Evolutionary conservation across 1,140 invertebrate species (phyloP).

Genomic region (Pectinophora gossypiella): DNA sequence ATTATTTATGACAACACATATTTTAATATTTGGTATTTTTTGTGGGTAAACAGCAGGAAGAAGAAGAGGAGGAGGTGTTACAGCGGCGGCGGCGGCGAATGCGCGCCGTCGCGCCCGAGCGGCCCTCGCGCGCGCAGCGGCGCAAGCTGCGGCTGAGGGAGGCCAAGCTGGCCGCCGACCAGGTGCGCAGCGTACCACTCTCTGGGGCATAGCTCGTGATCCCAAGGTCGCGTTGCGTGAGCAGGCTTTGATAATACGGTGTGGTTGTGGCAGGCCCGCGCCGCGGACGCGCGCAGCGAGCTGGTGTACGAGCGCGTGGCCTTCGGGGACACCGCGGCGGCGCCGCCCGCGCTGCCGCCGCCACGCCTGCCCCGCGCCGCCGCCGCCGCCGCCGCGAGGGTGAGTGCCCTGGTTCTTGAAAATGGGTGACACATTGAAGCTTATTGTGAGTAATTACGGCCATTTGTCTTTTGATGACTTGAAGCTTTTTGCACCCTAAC

Average conservation of each 20-base stretch:
- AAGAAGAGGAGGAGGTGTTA: slow-evolving; percentile 37
- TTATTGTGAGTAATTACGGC: too few species aligned
- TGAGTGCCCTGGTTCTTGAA: slow-evolving; percentile 7
- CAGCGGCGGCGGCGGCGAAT: slow-evolving; percentile 34
- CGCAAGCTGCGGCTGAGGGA: not conserved
- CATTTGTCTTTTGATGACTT: too few species aligned
- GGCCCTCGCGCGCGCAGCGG: slow-evolving; percentile 19
- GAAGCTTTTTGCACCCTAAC: not conserved
- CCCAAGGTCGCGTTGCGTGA: not conserved
- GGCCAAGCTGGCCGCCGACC: too few species aligned
- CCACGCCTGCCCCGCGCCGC: slow-evolving; percentile 76
- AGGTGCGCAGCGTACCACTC: not conserved
- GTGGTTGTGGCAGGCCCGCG: not conserved
- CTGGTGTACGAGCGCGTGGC: slow-evolving; percentile 73
- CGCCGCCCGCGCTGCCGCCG: slow-evolving; percentile 77
- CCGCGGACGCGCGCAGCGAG: slow-evolving; percentile 16
- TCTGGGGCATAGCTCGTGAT: not conserved
- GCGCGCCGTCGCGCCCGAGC: slow-evolving; percentile 7
- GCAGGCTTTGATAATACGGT: too few species aligned
- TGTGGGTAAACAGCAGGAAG: slow-evolving; percentile 13
- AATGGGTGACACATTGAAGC: too few species aligned
- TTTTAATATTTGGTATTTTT: not conserved
- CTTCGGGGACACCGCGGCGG: slow-evolving; percentile 82
- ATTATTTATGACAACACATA: not conserved
- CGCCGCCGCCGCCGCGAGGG: slow-evolving; percentile 74